A percentile compares a stretch with the other conserved stretches of the same genome.
Evolutionary conservation across 2,797 vertebrate species (phyloP).

Genomic region (Anabas testudineus): DNA sequence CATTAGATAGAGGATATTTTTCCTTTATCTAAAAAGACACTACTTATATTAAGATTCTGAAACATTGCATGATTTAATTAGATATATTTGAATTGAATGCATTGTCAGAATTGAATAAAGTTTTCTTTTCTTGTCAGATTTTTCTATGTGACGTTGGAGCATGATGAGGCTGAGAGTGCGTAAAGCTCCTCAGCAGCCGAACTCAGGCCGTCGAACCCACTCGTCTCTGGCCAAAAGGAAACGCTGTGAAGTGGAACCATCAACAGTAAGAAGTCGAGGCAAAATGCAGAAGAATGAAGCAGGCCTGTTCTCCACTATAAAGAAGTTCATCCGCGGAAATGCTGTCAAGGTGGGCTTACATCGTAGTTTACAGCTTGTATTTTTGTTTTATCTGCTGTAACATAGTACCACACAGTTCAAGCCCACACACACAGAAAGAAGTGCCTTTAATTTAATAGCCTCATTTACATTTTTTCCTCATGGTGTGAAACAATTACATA

Average conservation of each 20-base stretch:
- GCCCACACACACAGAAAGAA: neutral
- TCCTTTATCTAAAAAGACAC: too few species aligned
- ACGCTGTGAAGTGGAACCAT: constrained; percentile 90
- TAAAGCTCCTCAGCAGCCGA: constrained; percentile 95
- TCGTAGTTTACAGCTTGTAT: neutral
- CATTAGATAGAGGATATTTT: too few species aligned
- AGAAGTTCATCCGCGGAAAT: constrained; percentile 97
- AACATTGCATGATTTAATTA: too few species aligned
- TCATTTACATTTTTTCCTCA: neutral
- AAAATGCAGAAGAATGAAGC: constrained; percentile 93
- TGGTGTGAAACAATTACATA: neutral
- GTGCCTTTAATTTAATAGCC: too few species aligned
- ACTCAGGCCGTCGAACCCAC: constrained; percentile 83
- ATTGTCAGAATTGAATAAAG: too few species aligned
- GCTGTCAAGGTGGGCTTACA: constrained; percentile 89
- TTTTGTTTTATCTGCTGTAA: neutral
- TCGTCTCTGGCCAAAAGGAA: constrained; percentile 92
- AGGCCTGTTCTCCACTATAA: constrained; percentile 96
- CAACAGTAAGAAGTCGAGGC: constrained; percentile 82
- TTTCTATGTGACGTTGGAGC: constrained; percentile 93
- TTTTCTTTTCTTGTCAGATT: constrained; percentile 41
- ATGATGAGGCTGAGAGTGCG: constrained; percentile 99
- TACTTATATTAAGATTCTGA: too few species aligned
- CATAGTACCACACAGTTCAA: neutral
- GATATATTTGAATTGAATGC: too few species aligned